Evolutionary conservation across 2,888 invertebrate species (phyloP).

Genomic region (Tetranychus truncatus): DNA sequence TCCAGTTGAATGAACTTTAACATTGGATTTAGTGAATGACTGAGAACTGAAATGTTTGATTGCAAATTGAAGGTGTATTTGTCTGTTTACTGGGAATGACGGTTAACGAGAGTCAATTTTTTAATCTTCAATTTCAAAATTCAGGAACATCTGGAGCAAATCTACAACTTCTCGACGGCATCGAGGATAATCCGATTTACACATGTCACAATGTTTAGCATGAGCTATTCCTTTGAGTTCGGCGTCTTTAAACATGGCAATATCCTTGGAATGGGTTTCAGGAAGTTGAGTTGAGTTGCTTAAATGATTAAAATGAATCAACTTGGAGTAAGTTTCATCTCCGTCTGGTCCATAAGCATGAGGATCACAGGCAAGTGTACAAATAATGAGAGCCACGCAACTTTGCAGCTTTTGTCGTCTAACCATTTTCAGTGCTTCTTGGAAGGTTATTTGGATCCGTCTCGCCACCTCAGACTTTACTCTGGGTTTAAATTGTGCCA

Average conservation of each 20-base stretch:
- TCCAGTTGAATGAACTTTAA: no score
- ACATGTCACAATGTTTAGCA: neutral
- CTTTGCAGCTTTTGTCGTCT: neutral
- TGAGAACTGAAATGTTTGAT: no score
- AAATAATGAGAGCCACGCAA: neutral
- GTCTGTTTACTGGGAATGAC: no score
- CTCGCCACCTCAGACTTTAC: neutral
- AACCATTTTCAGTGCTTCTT: neutral
- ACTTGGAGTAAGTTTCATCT: neutral
- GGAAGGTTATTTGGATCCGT: neutral
- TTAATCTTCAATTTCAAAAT: neutral
- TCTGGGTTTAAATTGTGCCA: neutral
- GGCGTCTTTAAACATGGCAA: neutral
- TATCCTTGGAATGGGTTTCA: neutral
- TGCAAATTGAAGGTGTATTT: no score
- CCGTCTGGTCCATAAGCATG: neutral
- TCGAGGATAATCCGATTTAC: neutral
- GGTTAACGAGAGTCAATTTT: constrained; percentile 20
- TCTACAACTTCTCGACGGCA: neutral
- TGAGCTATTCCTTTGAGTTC: neutral
- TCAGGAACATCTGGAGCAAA: neutral
- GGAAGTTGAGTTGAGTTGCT: neutral
- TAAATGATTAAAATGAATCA: neutral
- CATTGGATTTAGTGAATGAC: no score
- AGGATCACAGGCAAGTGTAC: neutral